Percentiles rank a stretch among this genome's conserved stretches.
phyloP scores from a whole-genome alignment of 2,888 invertebrate genomes.

The Sacculina carcini region DNA sequence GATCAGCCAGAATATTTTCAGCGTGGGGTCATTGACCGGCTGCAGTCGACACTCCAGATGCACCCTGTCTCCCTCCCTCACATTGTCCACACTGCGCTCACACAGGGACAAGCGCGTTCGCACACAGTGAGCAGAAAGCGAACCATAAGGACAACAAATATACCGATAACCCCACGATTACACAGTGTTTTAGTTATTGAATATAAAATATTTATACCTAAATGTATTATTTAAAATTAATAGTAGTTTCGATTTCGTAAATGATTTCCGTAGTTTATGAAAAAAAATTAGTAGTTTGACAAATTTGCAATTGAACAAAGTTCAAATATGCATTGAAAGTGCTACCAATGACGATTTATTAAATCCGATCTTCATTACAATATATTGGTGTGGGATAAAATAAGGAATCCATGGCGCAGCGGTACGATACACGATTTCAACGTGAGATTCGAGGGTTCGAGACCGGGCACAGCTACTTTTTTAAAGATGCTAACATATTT shows the following conservation, averaged over 20 bases:
- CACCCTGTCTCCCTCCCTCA: constrained; percentile 69
- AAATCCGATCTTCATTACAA: too few species aligned
- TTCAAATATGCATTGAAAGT: too few species aligned
- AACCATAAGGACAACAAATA: not conserved
- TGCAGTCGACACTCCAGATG: constrained; percentile 76
- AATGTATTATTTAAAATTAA: not conserved
- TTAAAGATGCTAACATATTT: too few species aligned
- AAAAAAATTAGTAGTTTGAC: too few species aligned
- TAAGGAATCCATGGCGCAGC: too few species aligned
- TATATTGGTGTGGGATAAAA: too few species aligned
- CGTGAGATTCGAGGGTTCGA: too few species aligned
- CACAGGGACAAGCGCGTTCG: not conserved
- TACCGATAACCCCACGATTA: not conserved
- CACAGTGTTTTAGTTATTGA: not conserved
- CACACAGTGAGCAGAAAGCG: not conserved
- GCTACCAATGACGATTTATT: too few species aligned
- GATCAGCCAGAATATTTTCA: constrained; percentile 84
- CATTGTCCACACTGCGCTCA: constrained; percentile 39
- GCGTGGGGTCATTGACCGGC: constrained; percentile 65
- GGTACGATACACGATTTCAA: too few species aligned
- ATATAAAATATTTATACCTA: not conserved
- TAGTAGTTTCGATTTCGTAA: not conserved
- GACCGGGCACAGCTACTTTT: too few species aligned
- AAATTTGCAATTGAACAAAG: too few species aligned
- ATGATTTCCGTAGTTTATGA: not conserved